phyloP scores from a whole-genome alignment of 1,140 invertebrate species.

The Drepana arcuata region DNA sequence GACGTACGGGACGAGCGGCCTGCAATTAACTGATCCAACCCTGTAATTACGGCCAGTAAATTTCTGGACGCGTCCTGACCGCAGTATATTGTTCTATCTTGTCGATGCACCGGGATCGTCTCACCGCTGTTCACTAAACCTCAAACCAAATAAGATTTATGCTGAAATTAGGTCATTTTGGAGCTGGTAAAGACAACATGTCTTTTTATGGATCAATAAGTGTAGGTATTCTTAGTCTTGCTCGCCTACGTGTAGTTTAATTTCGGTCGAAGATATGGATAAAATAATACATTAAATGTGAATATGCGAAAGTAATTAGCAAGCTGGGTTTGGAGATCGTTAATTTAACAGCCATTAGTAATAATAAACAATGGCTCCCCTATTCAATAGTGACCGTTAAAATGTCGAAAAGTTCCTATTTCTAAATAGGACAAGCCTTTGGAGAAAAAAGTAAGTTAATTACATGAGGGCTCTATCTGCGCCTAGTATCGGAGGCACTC shows the following conservation, averaged over 20 bases:
- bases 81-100: constrained; percentile 60
- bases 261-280: no score
- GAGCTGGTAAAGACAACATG: background rate
- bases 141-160: constrained; percentile 7
- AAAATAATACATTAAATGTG: no score
- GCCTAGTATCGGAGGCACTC: constrained; percentile 21
- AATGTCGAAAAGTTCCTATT: constrained; percentile 23
- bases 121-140: constrained; percentile 21
- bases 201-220: background rate
- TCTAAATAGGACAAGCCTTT: no score
- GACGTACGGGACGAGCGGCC: constrained; percentile 34
- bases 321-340: no score
- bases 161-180: constrained; percentile 1
- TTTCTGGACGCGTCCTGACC: constrained; percentile 60
- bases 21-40: constrained; percentile 69
- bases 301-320: no score
- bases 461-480: constrained; percentile 41
- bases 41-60: constrained; percentile 73
- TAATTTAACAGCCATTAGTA: constrained; percentile 29
- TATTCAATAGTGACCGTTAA: constrained; percentile 24
- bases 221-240: no score
- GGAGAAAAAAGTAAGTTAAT: no score
- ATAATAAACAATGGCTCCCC: constrained; percentile 18
- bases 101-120: constrained; percentile 36
- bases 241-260: no score